Evolutionary conservation across 2,113 vertebrate genomes (phyloP).

Genomic region (Neomonachus schauinslandi): DNA sequence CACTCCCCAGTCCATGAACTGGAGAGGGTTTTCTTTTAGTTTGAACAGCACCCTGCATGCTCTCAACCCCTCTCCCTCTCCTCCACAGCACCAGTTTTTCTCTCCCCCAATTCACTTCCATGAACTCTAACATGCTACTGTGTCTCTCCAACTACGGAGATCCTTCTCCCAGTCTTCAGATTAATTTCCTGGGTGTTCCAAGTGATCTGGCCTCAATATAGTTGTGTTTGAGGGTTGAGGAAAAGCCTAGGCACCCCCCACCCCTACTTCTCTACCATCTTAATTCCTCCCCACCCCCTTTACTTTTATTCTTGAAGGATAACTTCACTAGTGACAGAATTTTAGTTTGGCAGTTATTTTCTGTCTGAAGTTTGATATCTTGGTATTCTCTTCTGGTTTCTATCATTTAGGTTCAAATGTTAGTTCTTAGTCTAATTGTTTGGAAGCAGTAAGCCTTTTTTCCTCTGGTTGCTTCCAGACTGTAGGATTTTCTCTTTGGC

Average conservation of each 20-base stretch:
- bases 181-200: background rate
- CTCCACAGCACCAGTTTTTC: background rate
- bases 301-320: background rate
- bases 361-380: background rate
- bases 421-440: background rate
- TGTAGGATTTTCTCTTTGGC: background rate
- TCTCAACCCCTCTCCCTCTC: background rate
- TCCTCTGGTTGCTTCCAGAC: background rate
- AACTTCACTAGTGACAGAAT: background rate
- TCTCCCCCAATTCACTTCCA: background rate
- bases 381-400: background rate
- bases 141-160: background rate
- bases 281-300: background rate
- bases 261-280: background rate
- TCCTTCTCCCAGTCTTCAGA: background rate
- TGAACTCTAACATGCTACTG: background rate
- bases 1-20: too few relatives aligned
- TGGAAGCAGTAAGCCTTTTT: background rate
- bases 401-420: background rate
- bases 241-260: background rate
- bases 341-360: background rate
- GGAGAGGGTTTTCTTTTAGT: too few relatives aligned
- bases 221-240: background rate
- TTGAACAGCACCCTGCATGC: too few relatives aligned
- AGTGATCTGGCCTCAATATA: background rate